These are phyloP conservation scores for Molossus molossus DNA, from an alignment of 2,797 vertebrate genomes.

Conservation along the genomic window DNA sequence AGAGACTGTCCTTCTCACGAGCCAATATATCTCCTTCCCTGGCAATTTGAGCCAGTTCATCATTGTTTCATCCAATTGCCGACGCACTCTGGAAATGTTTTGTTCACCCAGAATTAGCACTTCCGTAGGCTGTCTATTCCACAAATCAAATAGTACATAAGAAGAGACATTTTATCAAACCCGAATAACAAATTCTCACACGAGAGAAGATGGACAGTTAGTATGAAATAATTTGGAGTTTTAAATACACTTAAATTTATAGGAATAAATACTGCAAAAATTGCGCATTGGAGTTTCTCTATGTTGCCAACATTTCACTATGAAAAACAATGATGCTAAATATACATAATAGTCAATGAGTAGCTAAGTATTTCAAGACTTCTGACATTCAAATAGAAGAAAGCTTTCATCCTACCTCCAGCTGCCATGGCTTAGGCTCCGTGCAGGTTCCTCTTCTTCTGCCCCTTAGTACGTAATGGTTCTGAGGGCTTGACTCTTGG, in stretches of 20 bases:
- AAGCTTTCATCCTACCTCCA: not conserved
- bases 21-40: conserved; percentile 88
- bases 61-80: conserved; percentile 88
- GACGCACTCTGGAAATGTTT: conserved; percentile 88
- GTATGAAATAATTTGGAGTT: conserved; percentile 60
- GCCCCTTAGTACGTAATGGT: conserved; percentile 18
- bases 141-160: conserved; percentile 80
- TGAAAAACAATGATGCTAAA: conserved; percentile 11
- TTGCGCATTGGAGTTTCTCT: not conserved
- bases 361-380: conserved; percentile 31
- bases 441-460: not conserved
- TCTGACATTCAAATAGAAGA: conserved; percentile 3
- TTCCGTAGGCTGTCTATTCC: conserved; percentile 89
- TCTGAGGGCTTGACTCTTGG: not conserved
- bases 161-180: conserved; percentile 78
- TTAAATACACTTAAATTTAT: conserved; percentile 24
- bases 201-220: conserved; percentile 69
- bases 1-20: conserved; percentile 89
- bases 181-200: conserved; percentile 74
- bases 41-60: conserved; percentile 88
- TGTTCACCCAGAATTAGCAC: conserved; percentile 88
- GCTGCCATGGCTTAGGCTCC: not conserved
- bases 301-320: not conserved
- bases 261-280: conserved; percentile 42
- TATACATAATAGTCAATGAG: not conserved